Conservation (phyloP, 2,888 invertebrate species). For the Hydriomena furcata region DNA sequence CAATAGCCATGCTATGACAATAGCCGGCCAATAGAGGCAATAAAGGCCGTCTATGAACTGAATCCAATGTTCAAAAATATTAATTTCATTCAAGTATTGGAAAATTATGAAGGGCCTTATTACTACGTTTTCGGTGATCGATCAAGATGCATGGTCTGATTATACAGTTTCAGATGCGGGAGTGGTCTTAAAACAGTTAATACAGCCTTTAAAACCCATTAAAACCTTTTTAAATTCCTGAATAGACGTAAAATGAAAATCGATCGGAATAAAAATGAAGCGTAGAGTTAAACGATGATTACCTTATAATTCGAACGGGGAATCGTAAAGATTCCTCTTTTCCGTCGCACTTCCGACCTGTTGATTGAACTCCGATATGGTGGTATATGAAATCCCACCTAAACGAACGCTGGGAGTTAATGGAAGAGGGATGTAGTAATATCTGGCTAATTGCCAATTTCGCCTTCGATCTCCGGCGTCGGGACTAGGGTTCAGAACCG, state of each 20-base stretch:
- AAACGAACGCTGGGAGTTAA: conserved; percentile 38
- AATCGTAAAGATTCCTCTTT: conserved; percentile 32
- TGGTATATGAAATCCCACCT: conserved; percentile 39
- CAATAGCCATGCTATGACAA: no score
- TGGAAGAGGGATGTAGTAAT: conserved; percentile 51
- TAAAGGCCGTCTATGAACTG: no score
- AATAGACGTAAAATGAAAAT: conserved; percentile 17
- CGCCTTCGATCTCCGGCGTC: conserved; percentile 70
- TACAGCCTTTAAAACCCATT: no score
- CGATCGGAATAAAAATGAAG: conserved; percentile 16
- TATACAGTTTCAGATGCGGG: no score
- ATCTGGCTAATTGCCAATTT: conserved; percentile 75
- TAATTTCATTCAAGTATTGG: no score
- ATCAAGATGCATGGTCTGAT: no score
- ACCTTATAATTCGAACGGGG: conserved; percentile 28
- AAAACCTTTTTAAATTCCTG: conserved; percentile 5
- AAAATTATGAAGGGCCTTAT: no score
- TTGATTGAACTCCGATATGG: conserved; percentile 42
- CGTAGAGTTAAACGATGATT: conserved; percentile 21
- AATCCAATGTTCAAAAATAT: no score
- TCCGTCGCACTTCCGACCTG: conserved; percentile 40
- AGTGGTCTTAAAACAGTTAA: no score
- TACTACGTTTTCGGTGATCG: no score
- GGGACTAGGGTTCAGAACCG: no score
- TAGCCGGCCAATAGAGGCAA: no score